These are phyloP conservation scores for Eublepharis macularius DNA, from an alignment of 2,113 vertebrate genomes.

Conservation along the genomic window DNA sequence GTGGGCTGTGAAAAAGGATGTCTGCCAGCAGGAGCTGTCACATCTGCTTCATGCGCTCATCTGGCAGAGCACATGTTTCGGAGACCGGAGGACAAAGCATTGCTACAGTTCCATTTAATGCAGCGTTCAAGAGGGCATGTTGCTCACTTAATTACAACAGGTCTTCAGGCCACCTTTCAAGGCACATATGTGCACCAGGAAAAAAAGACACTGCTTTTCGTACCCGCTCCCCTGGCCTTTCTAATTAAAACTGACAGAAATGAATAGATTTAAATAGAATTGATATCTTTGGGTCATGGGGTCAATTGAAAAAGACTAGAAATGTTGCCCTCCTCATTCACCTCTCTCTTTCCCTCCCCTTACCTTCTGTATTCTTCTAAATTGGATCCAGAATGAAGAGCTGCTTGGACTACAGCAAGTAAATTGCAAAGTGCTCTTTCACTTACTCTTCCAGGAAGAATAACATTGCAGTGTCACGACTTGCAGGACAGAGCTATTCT, in stretches of 20 bases:
- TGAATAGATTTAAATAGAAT: slow-evolving; percentile 7
- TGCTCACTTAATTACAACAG: slow-evolving; percentile 42
- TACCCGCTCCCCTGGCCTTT: not conserved
- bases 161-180: not conserved
- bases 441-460: not conserved
- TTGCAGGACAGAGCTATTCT: fast-evolving
- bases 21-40: slow-evolving; percentile 40
- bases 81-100: slow-evolving; percentile 1
- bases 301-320: slow-evolving; percentile 22
- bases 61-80: not conserved
- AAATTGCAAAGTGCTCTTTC: not conserved
- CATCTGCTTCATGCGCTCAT: slow-evolving; percentile 21
- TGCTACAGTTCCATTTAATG: slow-evolving; percentile 18
- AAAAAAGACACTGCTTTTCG: not conserved
- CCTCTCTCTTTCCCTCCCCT: not conserved
- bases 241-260: not conserved
- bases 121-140: not conserved
- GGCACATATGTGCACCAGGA: not conserved
- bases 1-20: slow-evolving; percentile 6
- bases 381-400: not conserved
- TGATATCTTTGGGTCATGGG: not conserved
- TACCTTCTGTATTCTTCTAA: not conserved
- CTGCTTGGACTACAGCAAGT: not conserved
- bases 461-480: not conserved
- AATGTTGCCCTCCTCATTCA: not conserved